Evolutionary conservation across 2,888 invertebrate genomes (phyloP), one percentile per base, ranked within the genome.

Genomic region (Muscina levida): DNA sequence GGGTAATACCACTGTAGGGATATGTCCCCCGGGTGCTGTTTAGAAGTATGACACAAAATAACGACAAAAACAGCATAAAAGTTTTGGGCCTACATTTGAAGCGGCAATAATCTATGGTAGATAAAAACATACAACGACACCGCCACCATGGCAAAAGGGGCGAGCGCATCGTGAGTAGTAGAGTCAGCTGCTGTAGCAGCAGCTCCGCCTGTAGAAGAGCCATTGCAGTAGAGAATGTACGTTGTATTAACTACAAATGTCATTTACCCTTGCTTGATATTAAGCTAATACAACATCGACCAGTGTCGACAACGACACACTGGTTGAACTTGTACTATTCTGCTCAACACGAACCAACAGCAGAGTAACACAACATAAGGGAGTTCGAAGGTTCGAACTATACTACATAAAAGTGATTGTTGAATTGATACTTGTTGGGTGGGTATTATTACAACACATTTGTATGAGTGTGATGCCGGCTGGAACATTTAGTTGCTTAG

Each of bases 271-370:
- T 11, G 11, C 48, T n/a, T 37, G 72, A 59, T 37, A 59, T 19
- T 31, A 51, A n/a, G 42, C 2, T 48, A 39, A 53, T 15, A 13
- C n/a, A 72, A 53, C 75, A 72, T 72, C 51, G 8, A 22, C 22
- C 8, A 51, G 22, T 19, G 19, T 19, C 10, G 15, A 15, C 10
- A 10, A 46, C 5, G n/a, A 15, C 8, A 19, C 24, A 24, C 76
- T 76, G 76, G 79, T 76, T 72, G 72, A 72, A 65, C 72, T 65
- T 65, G 65, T n/a, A n/a, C n/a, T n/a, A n/a, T n/a, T n/a, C n/a
- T n/a, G n/a, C n/a, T n/a, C n/a, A n/a, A n/a, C n/a, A n/a, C n/a
- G n/a, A n/a, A n/a, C n/a, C n/a, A n/a, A n/a, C n/a, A n/a, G n/a
- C n/a, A n/a, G n/a, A n/a, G n/a, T n/a, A n/a, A n/a, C n/a, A n/a